These are phyloP conservation scores for Mormyrops boulengeri DNA, from an alignment of 2,797 vertebrate species.

Conservation along the genomic window DNA sequence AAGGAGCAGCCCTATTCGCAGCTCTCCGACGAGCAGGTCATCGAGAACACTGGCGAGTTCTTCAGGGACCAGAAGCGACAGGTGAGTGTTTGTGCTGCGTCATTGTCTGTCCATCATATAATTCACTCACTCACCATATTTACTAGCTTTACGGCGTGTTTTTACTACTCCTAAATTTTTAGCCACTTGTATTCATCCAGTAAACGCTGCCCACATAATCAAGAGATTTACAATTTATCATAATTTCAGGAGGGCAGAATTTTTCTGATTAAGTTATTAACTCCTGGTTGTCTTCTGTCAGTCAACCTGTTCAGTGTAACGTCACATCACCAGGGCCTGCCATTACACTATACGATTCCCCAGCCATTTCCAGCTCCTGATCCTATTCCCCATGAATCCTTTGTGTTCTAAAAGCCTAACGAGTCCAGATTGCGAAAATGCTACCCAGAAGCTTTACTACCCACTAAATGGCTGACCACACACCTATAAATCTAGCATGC, in stretches of 20 bases:
- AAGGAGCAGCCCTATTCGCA: conserved; percentile 94
- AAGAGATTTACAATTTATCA: not conserved
- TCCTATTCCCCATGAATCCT: not conserved
- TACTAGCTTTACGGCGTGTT: not conserved
- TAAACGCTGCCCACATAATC: not conserved
- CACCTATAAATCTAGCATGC: not conserved
- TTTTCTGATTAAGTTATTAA: not conserved
- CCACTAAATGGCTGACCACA: not conserved
- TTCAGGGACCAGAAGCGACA: conserved; percentile 95
- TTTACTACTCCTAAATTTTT: not conserved
- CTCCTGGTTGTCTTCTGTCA: not conserved
- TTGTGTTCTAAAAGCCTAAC: not conserved
- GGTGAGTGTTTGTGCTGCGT: conserved; percentile 53
- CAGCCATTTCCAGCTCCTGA: not conserved
- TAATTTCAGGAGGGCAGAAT: not conserved
- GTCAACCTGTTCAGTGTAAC: not conserved
- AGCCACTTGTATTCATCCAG: not conserved
- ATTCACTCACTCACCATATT: not conserved
- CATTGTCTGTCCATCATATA: not conserved
- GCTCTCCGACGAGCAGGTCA: conserved; percentile 94
- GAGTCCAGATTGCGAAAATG: not conserved
- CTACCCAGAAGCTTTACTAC: not conserved
- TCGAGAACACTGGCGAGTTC: conserved; percentile 98
- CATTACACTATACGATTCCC: not conserved
- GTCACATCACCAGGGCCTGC: not conserved